Evolutionary conservation across 2,113 vertebrate genomes (phyloP).

Genomic region (Agapornis roseicollis): DNA sequence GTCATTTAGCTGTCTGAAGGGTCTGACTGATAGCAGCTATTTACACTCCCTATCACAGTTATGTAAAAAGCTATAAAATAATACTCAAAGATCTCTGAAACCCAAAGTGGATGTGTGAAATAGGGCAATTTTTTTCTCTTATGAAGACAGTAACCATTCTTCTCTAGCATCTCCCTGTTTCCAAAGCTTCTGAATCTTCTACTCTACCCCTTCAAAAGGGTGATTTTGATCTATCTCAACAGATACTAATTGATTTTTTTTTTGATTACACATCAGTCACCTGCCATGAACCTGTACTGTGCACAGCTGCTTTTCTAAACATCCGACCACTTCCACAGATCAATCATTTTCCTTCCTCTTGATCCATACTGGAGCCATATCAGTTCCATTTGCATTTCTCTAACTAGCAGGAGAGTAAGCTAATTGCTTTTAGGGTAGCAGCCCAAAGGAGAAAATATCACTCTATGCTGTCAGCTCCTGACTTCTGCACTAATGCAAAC

Average conservation of each 20-base stretch:
- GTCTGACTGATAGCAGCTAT: neutral
- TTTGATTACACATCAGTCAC: neutral
- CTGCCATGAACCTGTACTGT: neutral
- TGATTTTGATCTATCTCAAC: neutral
- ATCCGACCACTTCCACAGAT: neutral
- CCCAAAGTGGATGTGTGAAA: neutral
- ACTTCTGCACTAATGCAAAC: neutral
- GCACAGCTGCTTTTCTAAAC: neutral
- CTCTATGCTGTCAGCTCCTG: neutral
- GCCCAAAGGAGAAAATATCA: neutral
- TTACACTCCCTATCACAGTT: neutral
- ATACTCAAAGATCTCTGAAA: neutral
- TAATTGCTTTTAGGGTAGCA: neutral
- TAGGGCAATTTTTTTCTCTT: neutral
- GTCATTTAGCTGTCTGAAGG: neutral
- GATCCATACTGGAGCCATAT: neutral
- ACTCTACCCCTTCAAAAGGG: neutral
- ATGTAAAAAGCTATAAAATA: neutral
- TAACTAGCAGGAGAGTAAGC: neutral
- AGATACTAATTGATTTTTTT: neutral
- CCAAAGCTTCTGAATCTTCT: neutral
- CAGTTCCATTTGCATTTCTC: neutral
- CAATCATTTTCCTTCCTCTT: neutral
- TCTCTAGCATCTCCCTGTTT: neutral
- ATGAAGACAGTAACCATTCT: neutral